phyloP scores from a whole-genome alignment of 2,888 invertebrate genomes.

The Asteroscopus sphinx region DNA sequence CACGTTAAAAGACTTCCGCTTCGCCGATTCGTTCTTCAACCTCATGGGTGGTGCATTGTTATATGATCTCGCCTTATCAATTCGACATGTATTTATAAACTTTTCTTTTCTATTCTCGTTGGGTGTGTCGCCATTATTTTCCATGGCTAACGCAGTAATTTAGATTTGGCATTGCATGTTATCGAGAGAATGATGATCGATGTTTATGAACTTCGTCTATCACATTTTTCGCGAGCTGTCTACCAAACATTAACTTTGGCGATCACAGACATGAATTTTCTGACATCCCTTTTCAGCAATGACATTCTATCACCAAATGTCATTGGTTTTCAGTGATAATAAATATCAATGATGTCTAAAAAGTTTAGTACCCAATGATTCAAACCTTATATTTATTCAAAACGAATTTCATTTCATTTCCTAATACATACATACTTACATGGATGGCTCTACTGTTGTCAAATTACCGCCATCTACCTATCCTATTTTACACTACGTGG shows the following conservation, averaged over 20 bases:
- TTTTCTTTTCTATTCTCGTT: constrained; percentile 74
- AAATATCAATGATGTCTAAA: constrained; percentile 6
- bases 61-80: constrained; percentile 74
- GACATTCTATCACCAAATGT: too few relatives aligned
- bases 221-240: constrained; percentile 44
- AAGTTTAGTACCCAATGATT: neutral
- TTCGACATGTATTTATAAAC: too few relatives aligned
- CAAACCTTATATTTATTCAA: too few relatives aligned
- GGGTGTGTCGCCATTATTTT: constrained; percentile 65
- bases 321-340: constrained; percentile 11
- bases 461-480: constrained; percentile 28
- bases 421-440: neutral
- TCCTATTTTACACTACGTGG: neutral
- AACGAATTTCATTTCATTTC: neutral
- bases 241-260: constrained; percentile 22
- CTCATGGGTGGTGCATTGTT: constrained; percentile 59
- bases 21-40: constrained; percentile 65
- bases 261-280: constrained; percentile 6
- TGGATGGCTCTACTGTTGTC: constrained; percentile 17
- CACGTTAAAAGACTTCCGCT: constrained; percentile 75
- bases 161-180: constrained; percentile 56
- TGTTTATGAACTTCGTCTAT: constrained; percentile 20
- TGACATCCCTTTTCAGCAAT: neutral
- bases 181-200: constrained; percentile 38
- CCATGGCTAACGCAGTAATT: constrained; percentile 71